phyloP scores from a whole-genome alignment of 2,113 vertebrate species.

The Amphilophus citrinellus region DNA sequence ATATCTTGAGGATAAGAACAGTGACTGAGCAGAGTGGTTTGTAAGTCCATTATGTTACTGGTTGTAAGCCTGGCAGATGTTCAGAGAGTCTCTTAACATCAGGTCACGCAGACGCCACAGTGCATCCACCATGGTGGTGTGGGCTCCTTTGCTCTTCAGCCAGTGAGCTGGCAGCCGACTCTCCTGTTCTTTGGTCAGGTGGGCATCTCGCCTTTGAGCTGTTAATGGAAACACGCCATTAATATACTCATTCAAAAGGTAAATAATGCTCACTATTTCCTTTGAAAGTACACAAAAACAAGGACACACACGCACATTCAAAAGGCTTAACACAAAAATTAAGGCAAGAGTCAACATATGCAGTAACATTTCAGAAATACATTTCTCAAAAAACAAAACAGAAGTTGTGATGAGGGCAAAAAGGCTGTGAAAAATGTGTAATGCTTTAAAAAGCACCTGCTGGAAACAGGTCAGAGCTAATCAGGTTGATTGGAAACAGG shows the following conservation, averaged over 20 bases:
- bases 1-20: conserved; percentile 53
- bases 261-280: neutral
- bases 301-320: neutral
- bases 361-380: neutral
- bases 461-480: neutral
- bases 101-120: conserved; percentile 96
- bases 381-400: neutral
- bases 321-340: neutral
- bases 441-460: neutral
- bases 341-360: neutral
- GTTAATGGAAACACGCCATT: conserved; percentile 33
- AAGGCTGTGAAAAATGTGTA: neutral
- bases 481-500: neutral
- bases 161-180: conserved; percentile 95
- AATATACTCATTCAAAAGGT: neutral
- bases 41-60: conserved; percentile 86
- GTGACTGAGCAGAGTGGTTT: conserved; percentile 66
- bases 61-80: conserved; percentile 95
- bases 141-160: conserved; percentile 98
- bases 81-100: conserved; percentile 97
- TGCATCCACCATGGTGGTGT: conserved; percentile 97
- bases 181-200: conserved; percentile 96
- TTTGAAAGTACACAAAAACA: neutral
- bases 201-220: conserved; percentile 92
- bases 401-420: fast-evolving